Percentiles rank a stretch among this genome's conserved stretches.
These are phyloP conservation scores for Anguilla megastoma DNA, from an alignment of 2,797 vertebrate genomes.

Conservation along the genomic window DNA sequence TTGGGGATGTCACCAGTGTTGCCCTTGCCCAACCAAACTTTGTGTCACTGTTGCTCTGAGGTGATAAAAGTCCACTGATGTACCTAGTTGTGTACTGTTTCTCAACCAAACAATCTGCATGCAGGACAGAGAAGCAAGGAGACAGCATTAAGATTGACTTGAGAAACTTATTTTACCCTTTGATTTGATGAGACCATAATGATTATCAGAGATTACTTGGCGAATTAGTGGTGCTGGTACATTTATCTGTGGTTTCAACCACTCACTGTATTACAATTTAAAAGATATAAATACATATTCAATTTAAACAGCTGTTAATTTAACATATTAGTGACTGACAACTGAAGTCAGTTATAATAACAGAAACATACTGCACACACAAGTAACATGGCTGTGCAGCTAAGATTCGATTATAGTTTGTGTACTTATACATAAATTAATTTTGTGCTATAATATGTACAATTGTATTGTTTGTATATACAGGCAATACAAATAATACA, in stretches of 20 bases:
- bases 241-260: background rate
- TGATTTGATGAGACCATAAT: background rate
- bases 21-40: constrained; percentile 36
- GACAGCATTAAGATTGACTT: background rate
- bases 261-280: background rate
- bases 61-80: constrained; percentile 7
- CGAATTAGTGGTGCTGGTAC: background rate
- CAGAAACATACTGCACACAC: background rate
- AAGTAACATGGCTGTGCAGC: background rate
- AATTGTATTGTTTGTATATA: background rate
- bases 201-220: background rate
- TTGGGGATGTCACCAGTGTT: constrained; percentile 69
- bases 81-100: background rate
- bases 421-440: background rate
- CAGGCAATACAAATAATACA: background rate
- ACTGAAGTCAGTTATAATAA: background rate
- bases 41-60: constrained; percentile 44
- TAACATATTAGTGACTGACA: background rate
- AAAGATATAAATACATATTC: background rate
- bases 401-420: background rate
- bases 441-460: background rate
- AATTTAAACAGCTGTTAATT: background rate
- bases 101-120: background rate
- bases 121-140: background rate
- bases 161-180: constrained; percentile 11